Evolutionary conservation across 2,888 invertebrate species (phyloP).

Genomic region (Drosophila barbarae): DNA sequence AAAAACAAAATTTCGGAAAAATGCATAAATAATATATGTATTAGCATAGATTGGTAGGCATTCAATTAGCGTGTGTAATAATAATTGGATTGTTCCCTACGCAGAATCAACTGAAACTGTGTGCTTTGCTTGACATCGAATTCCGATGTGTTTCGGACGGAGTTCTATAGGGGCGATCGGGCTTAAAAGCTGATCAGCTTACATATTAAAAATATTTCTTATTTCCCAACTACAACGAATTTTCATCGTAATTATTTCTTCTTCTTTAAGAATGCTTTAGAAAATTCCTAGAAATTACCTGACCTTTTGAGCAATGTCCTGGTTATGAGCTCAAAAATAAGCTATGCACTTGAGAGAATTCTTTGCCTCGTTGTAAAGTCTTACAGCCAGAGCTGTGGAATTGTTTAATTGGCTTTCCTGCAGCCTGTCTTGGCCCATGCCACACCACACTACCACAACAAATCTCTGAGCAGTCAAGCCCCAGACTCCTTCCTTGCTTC

Average conservation of each 20-base stretch:
- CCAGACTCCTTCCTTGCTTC: background rate
- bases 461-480: constrained; percentile 13
- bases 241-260: background rate
- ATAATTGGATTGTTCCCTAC: constrained; percentile 32
- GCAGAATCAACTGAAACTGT: constrained; percentile 18
- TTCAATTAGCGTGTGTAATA: constrained; percentile 52
- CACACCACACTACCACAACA: constrained; percentile 25
- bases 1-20: constrained; percentile 37
- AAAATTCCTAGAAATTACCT: constrained; percentile 28
- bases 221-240: background rate
- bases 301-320: constrained; percentile 18
- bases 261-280: background rate
- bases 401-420: constrained; percentile 61
- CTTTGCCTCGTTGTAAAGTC: constrained; percentile 18
- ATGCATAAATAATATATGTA: constrained; percentile 56
- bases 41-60: constrained; percentile 56
- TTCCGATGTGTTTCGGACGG: background rate
- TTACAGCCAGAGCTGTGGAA: constrained; percentile 9
- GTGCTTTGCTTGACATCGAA: constrained; percentile 1
- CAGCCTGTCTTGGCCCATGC: constrained; percentile 24
- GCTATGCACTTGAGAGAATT: constrained; percentile 47
- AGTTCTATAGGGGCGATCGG: background rate
- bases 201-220: too few species aligned
- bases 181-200: background rate
- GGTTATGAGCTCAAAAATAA: background rate